These are phyloP conservation scores for Nasonia vitripennis DNA, from an alignment of 1,140 invertebrate species.

Conservation along the genomic window DNA sequence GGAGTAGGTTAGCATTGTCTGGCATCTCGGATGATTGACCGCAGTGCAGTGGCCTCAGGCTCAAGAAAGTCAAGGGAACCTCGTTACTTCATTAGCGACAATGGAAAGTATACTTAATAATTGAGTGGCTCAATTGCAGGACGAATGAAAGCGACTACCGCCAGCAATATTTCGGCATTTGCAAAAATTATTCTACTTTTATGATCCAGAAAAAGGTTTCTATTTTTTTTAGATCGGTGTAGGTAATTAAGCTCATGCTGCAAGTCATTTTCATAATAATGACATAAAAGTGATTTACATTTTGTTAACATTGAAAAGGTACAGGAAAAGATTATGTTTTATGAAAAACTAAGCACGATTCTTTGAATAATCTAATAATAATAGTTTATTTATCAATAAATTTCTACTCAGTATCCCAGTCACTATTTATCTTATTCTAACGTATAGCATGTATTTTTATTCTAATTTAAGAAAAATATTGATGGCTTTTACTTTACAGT, in stretches of 20 bases:
- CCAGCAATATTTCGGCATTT: slow-evolving; percentile 21
- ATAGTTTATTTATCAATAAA: no score
- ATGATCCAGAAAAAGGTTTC: slow-evolving; percentile 16
- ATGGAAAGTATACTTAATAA: slow-evolving; percentile 40
- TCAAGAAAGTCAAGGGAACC: slow-evolving; percentile 32
- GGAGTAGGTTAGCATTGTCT: slow-evolving; percentile 30
- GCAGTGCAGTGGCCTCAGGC: slow-evolving; percentile 4
- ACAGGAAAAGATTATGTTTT: not conserved
- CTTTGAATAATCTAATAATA: no score
- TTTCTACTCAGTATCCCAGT: no score
- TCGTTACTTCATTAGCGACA: slow-evolving; percentile 37
- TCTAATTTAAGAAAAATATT: no score
- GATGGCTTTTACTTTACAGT: no score
- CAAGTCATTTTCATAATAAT: not conserved
- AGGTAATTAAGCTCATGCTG: not conserved
- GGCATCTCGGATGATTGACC: slow-evolving; percentile 27
- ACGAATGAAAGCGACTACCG: slow-evolving; percentile 17
- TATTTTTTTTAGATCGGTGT: not conserved
- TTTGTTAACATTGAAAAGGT: not conserved
- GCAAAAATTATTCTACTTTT: slow-evolving; percentile 24
- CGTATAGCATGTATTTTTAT: no score
- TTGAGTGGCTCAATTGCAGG: slow-evolving; percentile 8
- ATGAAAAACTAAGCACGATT: not conserved
- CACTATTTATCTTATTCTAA: no score
- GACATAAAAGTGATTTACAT: not conserved